Conservation (phyloP, 1,140 invertebrate species). For the Bombus breviceps region DNA sequence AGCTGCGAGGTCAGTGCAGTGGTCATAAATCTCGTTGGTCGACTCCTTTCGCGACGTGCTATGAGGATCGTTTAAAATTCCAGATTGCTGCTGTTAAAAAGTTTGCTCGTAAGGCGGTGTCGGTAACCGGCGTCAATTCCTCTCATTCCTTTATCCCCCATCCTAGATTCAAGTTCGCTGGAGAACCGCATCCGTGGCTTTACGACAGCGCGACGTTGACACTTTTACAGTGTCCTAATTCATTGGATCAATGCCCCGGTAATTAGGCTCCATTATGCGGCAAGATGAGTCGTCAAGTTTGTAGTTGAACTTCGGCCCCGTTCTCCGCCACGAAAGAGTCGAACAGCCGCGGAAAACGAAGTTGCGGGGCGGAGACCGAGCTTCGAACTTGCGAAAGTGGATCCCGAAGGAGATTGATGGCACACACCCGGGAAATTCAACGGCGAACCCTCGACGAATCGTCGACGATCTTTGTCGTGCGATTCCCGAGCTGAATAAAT, state of each 20-base stretch:
- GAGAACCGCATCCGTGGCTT: not conserved
- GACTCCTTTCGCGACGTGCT: not conserved
- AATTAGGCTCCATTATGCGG: constrained; percentile 56
- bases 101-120: constrained; percentile 47
- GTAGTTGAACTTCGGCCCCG: constrained; percentile 6
- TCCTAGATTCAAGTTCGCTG: not conserved
- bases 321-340: constrained; percentile 18
- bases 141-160: not conserved
- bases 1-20: constrained; percentile 14
- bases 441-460: not conserved
- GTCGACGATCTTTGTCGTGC: constrained; percentile 1
- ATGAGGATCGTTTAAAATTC: constrained; percentile 57
- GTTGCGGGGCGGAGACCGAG: not conserved
- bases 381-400: constrained; percentile 34
- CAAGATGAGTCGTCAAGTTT: constrained; percentile 49
- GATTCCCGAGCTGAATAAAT: constrained; percentile 9
- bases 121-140: constrained; percentile 4
- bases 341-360: constrained; percentile 29
- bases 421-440: constrained; percentile 1
- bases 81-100: constrained; percentile 54
- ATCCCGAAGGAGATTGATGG: constrained; percentile 32
- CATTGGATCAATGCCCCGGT: constrained; percentile 37
- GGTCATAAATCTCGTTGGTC: constrained; percentile 46
- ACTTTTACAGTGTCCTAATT: constrained; percentile 57
- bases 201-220: constrained; percentile 23